phyloP scores from a whole-genome alignment of 2,113 vertebrate species.

The Dicerorhinus sumatrensis region DNA sequence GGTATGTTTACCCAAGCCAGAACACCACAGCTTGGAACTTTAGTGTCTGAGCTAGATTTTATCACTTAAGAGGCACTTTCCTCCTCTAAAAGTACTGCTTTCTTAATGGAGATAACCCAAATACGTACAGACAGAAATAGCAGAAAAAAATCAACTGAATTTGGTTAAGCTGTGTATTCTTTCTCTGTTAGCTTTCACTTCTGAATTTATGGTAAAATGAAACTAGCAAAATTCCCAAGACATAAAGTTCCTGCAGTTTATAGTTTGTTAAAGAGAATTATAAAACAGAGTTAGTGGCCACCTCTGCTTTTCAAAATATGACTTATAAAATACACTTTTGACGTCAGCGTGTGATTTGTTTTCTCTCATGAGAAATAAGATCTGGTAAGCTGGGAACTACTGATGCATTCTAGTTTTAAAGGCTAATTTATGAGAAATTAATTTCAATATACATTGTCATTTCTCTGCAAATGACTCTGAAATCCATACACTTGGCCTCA shows the following conservation, averaged over 20 bases:
- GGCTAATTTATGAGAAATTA: not conserved
- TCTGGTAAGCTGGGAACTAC: not conserved
- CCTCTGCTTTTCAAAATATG: not conserved
- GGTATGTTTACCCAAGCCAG: not conserved
- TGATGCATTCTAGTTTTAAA: constrained; percentile 23
- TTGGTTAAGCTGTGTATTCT: not conserved
- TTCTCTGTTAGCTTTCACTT: not conserved
- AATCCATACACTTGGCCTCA: not conserved
- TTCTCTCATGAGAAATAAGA: not conserved
- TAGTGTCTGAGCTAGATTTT: not conserved
- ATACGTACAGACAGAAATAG: not conserved
- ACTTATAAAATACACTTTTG: not conserved
- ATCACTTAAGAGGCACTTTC: not conserved
- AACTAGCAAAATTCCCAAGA: not conserved
- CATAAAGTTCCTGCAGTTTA: not conserved
- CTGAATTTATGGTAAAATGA: constrained; percentile 38
- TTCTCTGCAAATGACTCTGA: not conserved
- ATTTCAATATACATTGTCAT: not conserved
- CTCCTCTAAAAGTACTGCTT: not conserved
- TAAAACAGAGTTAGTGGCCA: not conserved
- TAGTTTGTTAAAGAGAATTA: not conserved
- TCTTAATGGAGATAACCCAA: not conserved
- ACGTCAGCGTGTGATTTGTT: not conserved
- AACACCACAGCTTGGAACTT: not conserved
- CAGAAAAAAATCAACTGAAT: not conserved